Conservation (phyloP, 1,140 invertebrate genomes). For the Calephelis nemesis region DNA sequence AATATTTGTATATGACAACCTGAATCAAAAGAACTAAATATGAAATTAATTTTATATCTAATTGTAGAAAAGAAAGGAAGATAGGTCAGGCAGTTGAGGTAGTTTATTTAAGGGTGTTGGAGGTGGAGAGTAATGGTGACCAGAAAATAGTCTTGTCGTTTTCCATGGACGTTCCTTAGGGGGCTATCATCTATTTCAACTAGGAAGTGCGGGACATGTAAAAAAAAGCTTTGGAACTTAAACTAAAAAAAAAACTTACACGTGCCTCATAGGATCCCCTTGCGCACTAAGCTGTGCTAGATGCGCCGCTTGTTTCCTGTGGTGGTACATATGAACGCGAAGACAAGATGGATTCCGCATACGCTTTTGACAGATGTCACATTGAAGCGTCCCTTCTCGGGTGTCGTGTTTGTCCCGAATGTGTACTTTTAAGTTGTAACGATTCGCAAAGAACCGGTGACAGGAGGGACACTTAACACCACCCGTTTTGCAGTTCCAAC, state of each 20-base stretch:
- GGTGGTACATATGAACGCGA: constrained; percentile 81
- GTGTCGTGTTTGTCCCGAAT: constrained; percentile 81
- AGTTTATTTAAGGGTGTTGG: no score
- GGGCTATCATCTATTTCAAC: no score
- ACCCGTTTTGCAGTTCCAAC: constrained; percentile 73
- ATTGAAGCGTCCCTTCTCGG: constrained; percentile 76
- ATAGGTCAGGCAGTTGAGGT: no score
- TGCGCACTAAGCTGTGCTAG: constrained; percentile 59
- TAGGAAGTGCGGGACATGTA: neutral
- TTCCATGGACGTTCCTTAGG: no score
- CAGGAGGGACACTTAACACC: constrained; percentile 81
- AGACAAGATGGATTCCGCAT: constrained; percentile 81
- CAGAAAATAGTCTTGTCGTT: no score
- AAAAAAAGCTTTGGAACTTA: constrained; percentile 17
- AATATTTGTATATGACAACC: no score
- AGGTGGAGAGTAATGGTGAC: no score
- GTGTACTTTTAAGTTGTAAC: constrained; percentile 82
- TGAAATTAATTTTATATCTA: no score
- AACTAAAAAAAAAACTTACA: constrained; percentile 41
- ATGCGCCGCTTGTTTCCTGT: constrained; percentile 79
- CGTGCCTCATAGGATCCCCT: constrained; percentile 55
- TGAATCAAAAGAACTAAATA: no score
- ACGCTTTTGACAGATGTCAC: constrained; percentile 80
- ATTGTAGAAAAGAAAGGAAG: no score
- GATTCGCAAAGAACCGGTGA: constrained; percentile 81